phyloP scores from a whole-genome alignment of 1,140 invertebrate species.

The Drosophila cardini region DNA sequence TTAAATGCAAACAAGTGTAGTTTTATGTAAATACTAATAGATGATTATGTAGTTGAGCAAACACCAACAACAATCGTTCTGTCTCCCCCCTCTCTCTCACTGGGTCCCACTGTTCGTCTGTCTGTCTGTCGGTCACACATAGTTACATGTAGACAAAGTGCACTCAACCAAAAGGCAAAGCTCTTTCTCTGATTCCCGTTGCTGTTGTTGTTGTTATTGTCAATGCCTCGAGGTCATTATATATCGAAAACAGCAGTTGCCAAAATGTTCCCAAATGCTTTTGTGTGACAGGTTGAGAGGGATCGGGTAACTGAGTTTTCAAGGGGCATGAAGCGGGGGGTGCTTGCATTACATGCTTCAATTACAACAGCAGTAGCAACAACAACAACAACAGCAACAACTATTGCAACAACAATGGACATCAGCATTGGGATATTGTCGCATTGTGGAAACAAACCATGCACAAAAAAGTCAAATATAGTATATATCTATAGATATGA shows the following conservation, averaged over 20 bases:
- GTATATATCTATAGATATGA: slow-evolving; percentile 3
- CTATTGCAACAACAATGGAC: slow-evolving; percentile 54
- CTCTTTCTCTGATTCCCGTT: slow-evolving; percentile 36
- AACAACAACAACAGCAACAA: slow-evolving; percentile 49
- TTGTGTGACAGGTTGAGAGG: slow-evolving; percentile 70
- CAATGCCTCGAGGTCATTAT: slow-evolving; percentile 81
- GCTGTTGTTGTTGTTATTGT: slow-evolving; percentile 32
- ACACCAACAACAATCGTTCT: slow-evolving; percentile 57
- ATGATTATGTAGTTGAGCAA: slow-evolving; percentile 81
- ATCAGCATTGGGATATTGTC: slow-evolving; percentile 63
- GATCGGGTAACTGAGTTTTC: background rate
- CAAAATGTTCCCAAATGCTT: slow-evolving; percentile 81
- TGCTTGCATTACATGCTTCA: slow-evolving; percentile 78
- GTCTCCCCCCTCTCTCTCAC: background rate
- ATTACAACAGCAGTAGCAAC: slow-evolving; percentile 66
- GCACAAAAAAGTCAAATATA: slow-evolving; percentile 38
- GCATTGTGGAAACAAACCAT: slow-evolving; percentile 62
- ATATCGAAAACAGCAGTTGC: slow-evolving; percentile 82
- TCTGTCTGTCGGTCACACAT: slow-evolving; percentile 66
- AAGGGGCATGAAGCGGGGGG: slow-evolving; percentile 18
- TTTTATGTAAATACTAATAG: slow-evolving; percentile 82
- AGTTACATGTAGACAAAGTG: slow-evolving; percentile 80
- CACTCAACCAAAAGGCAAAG: slow-evolving; percentile 74
- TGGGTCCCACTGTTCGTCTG: background rate
- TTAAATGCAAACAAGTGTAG: slow-evolving; percentile 83